These are phyloP conservation scores for Hemitrygon akajei DNA, from an alignment of 2,797 vertebrate species.

Conservation along the genomic window DNA sequence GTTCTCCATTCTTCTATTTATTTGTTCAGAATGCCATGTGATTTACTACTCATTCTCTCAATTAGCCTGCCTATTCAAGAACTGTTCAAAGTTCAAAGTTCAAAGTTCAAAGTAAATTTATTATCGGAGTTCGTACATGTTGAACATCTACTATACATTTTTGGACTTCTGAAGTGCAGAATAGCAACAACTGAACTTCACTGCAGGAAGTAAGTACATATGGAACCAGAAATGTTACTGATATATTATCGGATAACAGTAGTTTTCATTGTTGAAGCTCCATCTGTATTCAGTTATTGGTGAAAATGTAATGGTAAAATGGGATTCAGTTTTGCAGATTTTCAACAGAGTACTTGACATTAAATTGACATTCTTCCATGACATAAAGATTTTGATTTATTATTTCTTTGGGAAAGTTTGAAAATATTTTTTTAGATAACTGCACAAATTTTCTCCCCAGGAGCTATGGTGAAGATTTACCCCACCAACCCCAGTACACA, in stretches of 20 bases:
- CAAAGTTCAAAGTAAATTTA: too few relatives aligned
- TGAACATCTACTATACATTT: too few relatives aligned
- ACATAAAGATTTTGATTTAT: background rate
- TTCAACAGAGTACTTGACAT: background rate
- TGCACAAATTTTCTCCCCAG: too few relatives aligned
- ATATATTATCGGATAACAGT: too few relatives aligned
- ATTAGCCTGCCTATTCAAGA: too few relatives aligned
- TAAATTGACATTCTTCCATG: background rate
- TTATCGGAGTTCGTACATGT: too few relatives aligned
- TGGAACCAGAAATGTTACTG: background rate
- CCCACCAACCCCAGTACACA: background rate
- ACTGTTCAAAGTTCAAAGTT: too few relatives aligned
- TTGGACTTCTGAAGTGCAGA: background rate
- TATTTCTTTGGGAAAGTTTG: background rate
- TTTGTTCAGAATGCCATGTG: too few relatives aligned
- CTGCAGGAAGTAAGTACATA: background rate
- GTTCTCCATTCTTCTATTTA: too few relatives aligned
- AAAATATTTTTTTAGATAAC: background rate
- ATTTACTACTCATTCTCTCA: too few relatives aligned
- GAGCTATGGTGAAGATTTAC: too few relatives aligned
- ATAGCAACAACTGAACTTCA: background rate
- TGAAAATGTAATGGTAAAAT: background rate
- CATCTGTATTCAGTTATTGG: background rate
- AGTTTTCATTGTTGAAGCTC: background rate
- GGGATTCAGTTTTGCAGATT: background rate